Evolutionary conservation across 2,888 invertebrate genomes (phyloP), one percentile per base, ranked within the genome.

Genomic region (Spodoptera exigua): DNA sequence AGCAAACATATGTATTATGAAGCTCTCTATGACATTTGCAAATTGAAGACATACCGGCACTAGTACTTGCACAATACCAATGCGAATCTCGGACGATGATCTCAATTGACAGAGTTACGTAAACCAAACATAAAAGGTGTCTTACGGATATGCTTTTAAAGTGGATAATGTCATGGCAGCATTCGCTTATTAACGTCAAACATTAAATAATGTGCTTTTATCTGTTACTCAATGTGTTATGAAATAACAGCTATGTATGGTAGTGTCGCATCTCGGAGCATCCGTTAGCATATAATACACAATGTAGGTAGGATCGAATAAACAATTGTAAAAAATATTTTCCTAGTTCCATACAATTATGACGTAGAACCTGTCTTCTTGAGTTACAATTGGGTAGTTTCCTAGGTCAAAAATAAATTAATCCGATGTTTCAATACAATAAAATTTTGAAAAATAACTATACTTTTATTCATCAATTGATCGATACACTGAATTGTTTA

Each of bases 51-150:
- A 40, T 36, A 12, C 34, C 21, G 14, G 12, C 21, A 37, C 52
- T 41, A 47, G 21, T 36, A 27, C 45, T 70, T 74, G 32, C 61
- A 70, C 70, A 76, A 74, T 74, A 64, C 47, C 56, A 69, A 70
- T 72, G 70, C 74, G 66, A 81, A 84, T 85, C 80, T 79, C 84
- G 81, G 80, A 76, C 86, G 79, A 84, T 85, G 84, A 83, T 89
- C 86, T 86, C 84, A 85, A 86, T 83, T 71, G 83, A 82, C 61
- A 76, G 35, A 14, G 75, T 77, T 79, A 61, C 62, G 59, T 65
- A 75, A 81, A 48, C 27, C 60, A 63, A 70, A 56, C 57, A 60
- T 55, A 72, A 72, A 73, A 61, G 58, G 60, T 60, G 72, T 70
- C 65, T 70, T 76, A 72, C 68, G 61, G 63, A 65, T 71, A 78